These are phyloP conservation scores for Prenolepis imparis DNA, from an alignment of 2,888 invertebrate species.

Conservation along the genomic window DNA sequence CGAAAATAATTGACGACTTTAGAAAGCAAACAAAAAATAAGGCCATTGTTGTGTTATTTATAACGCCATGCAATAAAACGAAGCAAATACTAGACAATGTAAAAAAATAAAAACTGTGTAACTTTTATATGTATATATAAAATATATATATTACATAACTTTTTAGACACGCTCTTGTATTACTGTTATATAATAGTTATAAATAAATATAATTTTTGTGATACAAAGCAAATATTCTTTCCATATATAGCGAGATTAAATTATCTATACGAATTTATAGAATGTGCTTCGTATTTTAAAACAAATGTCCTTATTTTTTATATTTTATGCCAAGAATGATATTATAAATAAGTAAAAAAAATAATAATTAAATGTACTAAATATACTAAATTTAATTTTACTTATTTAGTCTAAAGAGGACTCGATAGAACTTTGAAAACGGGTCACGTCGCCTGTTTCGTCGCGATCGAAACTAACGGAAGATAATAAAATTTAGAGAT, in stretches of 20 bases:
- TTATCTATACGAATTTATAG: not conserved
- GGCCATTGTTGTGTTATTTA: not conserved
- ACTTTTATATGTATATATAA: too few species aligned
- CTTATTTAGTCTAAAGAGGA: not conserved
- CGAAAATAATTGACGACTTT: not conserved
- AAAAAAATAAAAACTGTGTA: not conserved
- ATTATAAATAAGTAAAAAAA: not conserved
- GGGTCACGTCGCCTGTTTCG: not conserved
- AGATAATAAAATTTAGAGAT: conserved; percentile 15
- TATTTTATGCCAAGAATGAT: not conserved
- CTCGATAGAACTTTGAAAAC: not conserved
- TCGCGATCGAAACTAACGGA: not conserved
- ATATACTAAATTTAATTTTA: not conserved
- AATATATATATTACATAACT: too few species aligned
- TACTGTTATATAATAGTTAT: not conserved
- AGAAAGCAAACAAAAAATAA: not conserved
- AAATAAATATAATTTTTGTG: not conserved
- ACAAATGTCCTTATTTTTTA: not conserved
- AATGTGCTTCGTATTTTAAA: not conserved
- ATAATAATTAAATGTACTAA: not conserved
- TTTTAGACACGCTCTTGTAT: not conserved
- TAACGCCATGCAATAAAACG: not conserved
- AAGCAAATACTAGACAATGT: not conserved
- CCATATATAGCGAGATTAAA: not conserved
- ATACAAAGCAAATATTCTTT: too few species aligned